Evolutionary conservation across 2,113 vertebrate genomes (phyloP), one percentile per base, ranked within the genome.

Genomic region (Zonotrichia leucophrys): DNA sequence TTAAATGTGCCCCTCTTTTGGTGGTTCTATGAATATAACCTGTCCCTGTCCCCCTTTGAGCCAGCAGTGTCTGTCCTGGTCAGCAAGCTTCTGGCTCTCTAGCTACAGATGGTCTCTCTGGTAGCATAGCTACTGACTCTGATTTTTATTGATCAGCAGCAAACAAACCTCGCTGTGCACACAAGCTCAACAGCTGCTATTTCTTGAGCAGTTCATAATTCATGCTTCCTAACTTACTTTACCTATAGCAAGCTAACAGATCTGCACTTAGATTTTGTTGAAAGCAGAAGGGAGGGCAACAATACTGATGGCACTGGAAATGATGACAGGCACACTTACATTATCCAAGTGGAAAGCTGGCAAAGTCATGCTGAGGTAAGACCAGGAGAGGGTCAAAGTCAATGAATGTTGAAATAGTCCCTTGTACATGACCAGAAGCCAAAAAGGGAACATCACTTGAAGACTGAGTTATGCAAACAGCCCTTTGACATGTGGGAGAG

Each of bases 71-170:
- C 80, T 92, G 39, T 64, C 60, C 52, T 0, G 23, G 89, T 92
- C 95, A 97, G 73, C 80, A 89, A 94, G 83, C n/a, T 92, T 81
- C 89, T 93, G 80, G 69, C 77, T 95, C 89, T 89, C 80, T 64
- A 94, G 80, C 91, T 87, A 84, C 95, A 97, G 95, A 96, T 97
- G 94, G 91, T 95, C 39, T 91, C 73, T 96, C 93, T 92, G 70
- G 84, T 95, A 96, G 60, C 74, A 64, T 60, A 92, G 95, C 89
- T 96, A 87, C 95, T 92, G 89, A 83, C 83, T 95, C 95, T 94
- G 96, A 97, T 97, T 96, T 96, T 96, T 97, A 97, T 95, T 97
- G 95, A 97, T 96, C 96, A 96, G 60, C 91, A 89, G 91, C 94
- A 95, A 88, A 94, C 91, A 96, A 81, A 92, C 90, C 96, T 97